Evolutionary conservation across 2,888 invertebrate species (phyloP).

Genomic region (Cataglyphis rosenhaueri): DNA sequence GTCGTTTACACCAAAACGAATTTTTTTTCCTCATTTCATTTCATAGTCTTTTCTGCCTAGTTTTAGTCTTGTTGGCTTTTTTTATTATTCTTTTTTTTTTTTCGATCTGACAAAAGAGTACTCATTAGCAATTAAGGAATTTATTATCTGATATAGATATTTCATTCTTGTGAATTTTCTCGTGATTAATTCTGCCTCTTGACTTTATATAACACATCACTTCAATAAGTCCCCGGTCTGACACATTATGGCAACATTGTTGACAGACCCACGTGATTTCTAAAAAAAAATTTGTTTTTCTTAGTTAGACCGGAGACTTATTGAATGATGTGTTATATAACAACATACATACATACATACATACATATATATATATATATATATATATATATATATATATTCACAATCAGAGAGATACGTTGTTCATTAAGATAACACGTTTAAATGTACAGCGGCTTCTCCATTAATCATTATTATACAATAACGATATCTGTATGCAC

Average conservation of each 20-base stretch:
- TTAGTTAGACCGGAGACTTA: no score
- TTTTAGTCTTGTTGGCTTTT: neutral
- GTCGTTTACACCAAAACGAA: neutral
- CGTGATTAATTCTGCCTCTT: neutral
- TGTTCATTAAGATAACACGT: neutral
- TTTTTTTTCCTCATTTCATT: neutral
- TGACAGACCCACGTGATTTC: no score
- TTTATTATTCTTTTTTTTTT: neutral
- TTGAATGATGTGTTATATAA: no score
- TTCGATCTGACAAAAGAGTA: neutral
- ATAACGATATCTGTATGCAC: neutral
- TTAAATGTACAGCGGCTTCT: neutral
- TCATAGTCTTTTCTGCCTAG: neutral
- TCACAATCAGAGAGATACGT: neutral
- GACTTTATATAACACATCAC: neutral
- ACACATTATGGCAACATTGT: no score
- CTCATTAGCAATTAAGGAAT: neutral
- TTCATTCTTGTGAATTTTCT: neutral
- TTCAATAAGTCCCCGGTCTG: no score
- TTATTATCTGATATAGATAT: neutral
- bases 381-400: no score
- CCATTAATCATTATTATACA: constrained; percentile 1
- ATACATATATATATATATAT: no score
- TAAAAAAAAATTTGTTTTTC: no score
- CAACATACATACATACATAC: no score